These are phyloP conservation scores for Sinocyclocheilus anshuiensis DNA, from an alignment of 2,113 vertebrate genomes.

Conservation along the genomic window DNA sequence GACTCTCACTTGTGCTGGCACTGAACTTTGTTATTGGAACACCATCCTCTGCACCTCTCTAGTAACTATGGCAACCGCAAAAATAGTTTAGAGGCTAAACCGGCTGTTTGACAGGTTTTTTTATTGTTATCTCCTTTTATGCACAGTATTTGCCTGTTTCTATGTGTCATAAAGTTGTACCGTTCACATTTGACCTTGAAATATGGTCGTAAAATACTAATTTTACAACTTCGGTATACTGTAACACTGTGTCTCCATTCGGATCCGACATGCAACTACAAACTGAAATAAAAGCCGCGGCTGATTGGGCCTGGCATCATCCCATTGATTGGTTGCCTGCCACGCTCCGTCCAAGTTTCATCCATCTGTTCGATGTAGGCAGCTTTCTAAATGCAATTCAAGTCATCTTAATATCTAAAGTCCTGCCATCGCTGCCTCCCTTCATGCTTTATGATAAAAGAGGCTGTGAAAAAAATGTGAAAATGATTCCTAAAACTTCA, in stretches of 20 bases:
- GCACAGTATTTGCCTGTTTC: not conserved
- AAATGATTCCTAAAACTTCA: slow-evolving; percentile 40
- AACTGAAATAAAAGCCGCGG: slow-evolving; percentile 35
- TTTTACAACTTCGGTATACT: not conserved
- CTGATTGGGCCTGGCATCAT: slow-evolving; percentile 18
- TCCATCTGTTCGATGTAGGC: slow-evolving; percentile 52
- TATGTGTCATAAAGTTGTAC: not conserved
- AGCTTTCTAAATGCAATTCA: slow-evolving; percentile 50
- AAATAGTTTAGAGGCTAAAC: slow-evolving; percentile 68
- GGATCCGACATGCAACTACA: not conserved
- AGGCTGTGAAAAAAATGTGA: not conserved
- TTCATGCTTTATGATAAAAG: slow-evolving; percentile 20
- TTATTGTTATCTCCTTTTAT: slow-evolving; percentile 37
- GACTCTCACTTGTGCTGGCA: slow-evolving; percentile 66
- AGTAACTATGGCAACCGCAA: slow-evolving; percentile 78
- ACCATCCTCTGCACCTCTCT: slow-evolving; percentile 58
- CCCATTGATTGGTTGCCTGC: slow-evolving; percentile 43
- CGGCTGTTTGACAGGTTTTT: slow-evolving; percentile 54
- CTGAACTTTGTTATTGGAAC: slow-evolving; percentile 68
- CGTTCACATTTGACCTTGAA: not conserved
- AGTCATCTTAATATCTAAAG: slow-evolving; percentile 40
- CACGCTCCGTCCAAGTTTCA: slow-evolving; percentile 34
- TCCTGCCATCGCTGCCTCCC: slow-evolving; percentile 31
- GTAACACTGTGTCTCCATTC: not conserved
- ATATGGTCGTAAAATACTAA: not conserved